Evolutionary conservation across 2,797 vertebrate species (phyloP).

Genomic region (Neopelma chrysocephalum): DNA sequence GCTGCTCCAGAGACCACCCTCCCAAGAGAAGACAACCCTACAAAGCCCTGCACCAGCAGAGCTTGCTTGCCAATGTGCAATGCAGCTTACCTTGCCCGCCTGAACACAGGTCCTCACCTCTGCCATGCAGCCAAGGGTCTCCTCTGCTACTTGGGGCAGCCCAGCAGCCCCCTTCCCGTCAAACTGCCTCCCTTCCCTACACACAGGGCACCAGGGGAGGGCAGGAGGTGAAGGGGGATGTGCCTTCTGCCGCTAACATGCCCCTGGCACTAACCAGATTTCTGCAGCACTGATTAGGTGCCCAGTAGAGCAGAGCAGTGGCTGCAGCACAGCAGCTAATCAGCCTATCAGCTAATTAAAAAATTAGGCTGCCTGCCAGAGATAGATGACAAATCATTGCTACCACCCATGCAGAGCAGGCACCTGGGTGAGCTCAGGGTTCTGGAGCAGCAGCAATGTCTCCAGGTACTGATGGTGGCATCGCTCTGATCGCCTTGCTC

Average conservation of each 20-base stretch:
- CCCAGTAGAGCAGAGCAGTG: background rate
- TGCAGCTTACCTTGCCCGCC: background rate
- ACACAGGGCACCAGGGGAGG: background rate
- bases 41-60: background rate
- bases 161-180: background rate
- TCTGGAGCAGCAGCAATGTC: background rate
- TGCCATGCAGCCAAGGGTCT: background rate
- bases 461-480: background rate
- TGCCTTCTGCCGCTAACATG: background rate
- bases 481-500: accelerated
- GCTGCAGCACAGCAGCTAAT: background rate
- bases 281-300: background rate
- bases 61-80: background rate
- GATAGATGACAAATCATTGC: background rate
- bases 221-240: accelerated
- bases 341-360: slow-evolving; percentile 37
- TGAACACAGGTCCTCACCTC: background rate
- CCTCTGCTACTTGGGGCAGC: background rate
- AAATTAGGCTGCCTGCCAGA: slow-evolving; percentile 6
- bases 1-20: background rate
- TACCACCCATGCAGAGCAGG: background rate
- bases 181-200: background rate
- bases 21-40: background rate
- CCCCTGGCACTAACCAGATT: background rate
- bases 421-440: background rate